These are phyloP conservation scores for Erinaceus europaeus DNA, from an alignment of 2,113 vertebrate species.

Conservation along the genomic window DNA sequence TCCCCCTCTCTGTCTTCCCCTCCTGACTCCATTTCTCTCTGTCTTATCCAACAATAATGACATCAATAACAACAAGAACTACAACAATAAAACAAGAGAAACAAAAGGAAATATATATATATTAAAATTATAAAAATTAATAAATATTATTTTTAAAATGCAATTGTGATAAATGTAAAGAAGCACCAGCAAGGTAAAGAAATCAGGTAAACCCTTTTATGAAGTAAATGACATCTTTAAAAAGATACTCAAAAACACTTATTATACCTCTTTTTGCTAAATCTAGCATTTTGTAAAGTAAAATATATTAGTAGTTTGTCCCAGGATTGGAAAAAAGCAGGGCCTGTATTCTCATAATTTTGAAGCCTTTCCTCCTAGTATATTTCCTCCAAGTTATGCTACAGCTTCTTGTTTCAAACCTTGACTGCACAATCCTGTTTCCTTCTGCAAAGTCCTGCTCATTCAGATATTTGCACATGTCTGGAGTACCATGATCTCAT, in stretches of 20 bases:
- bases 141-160: not conserved
- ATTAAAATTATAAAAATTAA: no score
- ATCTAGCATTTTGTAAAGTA: not conserved
- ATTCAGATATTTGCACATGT: not conserved
- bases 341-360: no score
- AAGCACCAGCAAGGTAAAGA: not conserved
- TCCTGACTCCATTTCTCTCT: no score
- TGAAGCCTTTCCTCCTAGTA: not conserved
- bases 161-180: not conserved
- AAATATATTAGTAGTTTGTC: not conserved
- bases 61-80: no score
- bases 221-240: not conserved
- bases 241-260: not conserved
- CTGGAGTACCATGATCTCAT: not conserved
- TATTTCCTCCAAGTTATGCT: not conserved
- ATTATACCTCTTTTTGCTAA: not conserved
- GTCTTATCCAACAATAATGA: no score
- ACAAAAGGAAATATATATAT: not conserved
- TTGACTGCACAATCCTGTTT: not conserved
- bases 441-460: not conserved
- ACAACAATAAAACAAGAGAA: no score
- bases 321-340: not conserved
- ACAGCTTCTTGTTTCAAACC: not conserved
- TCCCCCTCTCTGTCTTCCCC: no score
- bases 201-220: not conserved